These are phyloP conservation scores for Amphiura filiformis DNA, from an alignment of 35 echinoderm and acorn worm genomes.

Conservation along the genomic window DNA sequence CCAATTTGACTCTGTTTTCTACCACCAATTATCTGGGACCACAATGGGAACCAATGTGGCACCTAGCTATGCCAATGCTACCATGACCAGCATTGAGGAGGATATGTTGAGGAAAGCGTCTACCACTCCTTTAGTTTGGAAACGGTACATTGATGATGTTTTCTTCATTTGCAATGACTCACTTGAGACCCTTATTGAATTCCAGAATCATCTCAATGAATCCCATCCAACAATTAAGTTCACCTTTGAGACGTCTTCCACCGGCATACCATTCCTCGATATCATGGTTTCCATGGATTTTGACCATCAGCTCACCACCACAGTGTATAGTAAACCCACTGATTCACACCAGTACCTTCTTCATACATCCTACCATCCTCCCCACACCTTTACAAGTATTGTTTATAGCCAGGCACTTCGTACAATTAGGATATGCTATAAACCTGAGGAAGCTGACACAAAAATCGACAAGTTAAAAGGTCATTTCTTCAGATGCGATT, in stretches of 20 bases:
- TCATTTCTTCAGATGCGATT: neutral
- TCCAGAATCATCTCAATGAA: constrained; percentile 18
- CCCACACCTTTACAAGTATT: constrained; percentile 19
- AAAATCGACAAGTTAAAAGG: neutral
- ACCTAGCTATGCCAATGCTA: neutral
- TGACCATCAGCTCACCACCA: neutral
- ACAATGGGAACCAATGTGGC: neutral
- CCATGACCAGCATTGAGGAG: constrained; percentile 8
- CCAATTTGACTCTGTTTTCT: neutral
- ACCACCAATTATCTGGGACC: neutral
- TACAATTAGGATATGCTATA: constrained; percentile 4
- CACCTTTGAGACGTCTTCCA: neutral
- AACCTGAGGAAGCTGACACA: neutral
- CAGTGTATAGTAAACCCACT: constrained; percentile 9
- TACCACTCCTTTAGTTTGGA: neutral
- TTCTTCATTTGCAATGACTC: neutral
- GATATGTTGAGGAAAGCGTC: neutral
- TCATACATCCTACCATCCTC: constrained; percentile 24
- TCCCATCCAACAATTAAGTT: constrained; percentile 37
- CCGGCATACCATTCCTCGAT: constrained; percentile 11
- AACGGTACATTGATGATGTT: constrained; percentile 36
- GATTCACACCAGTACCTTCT: constrained; percentile 26
- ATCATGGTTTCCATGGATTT: neutral
- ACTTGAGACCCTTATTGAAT: neutral
- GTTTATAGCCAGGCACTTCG: constrained; percentile 4